Base-by-base conservation (phyloP, 2,888 invertebrate genomes). In the Prenolepis imparis region DNA sequence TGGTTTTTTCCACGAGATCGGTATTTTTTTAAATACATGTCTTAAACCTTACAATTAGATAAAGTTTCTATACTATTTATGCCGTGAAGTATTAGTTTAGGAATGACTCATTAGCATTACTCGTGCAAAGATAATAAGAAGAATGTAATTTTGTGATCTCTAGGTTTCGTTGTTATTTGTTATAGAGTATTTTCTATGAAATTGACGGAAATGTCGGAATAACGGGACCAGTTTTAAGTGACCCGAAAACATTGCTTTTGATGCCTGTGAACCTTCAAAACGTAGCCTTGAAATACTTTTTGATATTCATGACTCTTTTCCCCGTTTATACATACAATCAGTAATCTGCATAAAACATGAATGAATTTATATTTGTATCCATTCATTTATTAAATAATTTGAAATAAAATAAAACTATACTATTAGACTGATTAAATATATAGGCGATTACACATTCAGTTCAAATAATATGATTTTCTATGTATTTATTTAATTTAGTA, bases 261-360 rank as follows among this genome's bases (percentile, higher is more conserved):
- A 11, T n/a, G 52, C 36, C 41, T 11, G 1, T 28, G 68, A 28
- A 41, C 68, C 55, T 77, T 77, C 28, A 32, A 59, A 44, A 44
- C 3, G 32, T 12, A 36, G 48, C 82, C 82, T 82, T 82, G 84
- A 74, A 84, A 84, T 73, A 82, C 84, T 84, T 84, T 52, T 44
- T 59, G 63, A 48, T 66, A 21, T 3, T 36, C 48, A 63, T 15
- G 9, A 21, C 59, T 57, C 18, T 67, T n/a, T 66, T 44, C 39
- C 4, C 5, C 21, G n/a, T 55, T 32, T 36, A 12, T 18, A 6
- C 44, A n/a, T 21, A 44, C 44, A 61, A n/a, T 28, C 18, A 11
- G 28, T 32, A 61, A n/a, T 28, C 18, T n/a, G 39, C 44, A n/a
- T 67, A n/a, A 57, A 64, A 52, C 21, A 11, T 48, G 15, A 63